A percentile compares a stretch with the other conserved stretches of the same genome.
Conservation (phyloP, 2,888 invertebrate genomes). For the Drosophila mercatorum region DNA sequence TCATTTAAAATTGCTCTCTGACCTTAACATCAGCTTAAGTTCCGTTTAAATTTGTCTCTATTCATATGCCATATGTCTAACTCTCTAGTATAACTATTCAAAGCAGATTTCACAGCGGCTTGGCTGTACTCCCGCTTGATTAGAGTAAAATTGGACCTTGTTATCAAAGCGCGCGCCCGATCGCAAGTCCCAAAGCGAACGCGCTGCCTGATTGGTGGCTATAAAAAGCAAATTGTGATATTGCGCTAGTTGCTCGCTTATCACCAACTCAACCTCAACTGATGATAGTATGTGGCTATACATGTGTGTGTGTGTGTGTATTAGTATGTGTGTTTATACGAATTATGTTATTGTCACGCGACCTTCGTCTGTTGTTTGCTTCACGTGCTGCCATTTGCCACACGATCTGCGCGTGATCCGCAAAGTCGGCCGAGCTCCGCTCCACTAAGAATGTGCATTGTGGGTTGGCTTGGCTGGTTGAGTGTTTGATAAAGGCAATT, state of each 20-base stretch:
- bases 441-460: conserved; percentile 34
- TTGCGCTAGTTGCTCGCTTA: conserved; percentile 66
- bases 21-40: background rate
- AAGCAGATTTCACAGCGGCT: conserved; percentile 32
- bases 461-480: conserved; percentile 16
- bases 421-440: conserved; percentile 47
- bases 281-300: conserved; percentile 28
- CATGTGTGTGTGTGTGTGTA: background rate
- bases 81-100: background rate
- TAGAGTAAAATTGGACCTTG: conserved; percentile 44
- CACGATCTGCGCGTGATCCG: conserved; percentile 66
- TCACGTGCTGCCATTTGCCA: conserved; percentile 64
- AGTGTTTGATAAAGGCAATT: conserved; percentile 57
- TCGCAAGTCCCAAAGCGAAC: conserved; percentile 53
- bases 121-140: conserved; percentile 19
- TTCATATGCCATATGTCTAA: background rate
- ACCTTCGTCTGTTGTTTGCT: conserved; percentile 56
- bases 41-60: background rate
- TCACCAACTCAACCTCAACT: conserved; percentile 43
- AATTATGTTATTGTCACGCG: conserved; percentile 74
- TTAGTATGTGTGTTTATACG: background rate
- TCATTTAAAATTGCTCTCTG: background rate
- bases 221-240: conserved; percentile 65
- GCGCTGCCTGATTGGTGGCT: conserved; percentile 66
- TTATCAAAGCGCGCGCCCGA: conserved; percentile 68